Evolutionary conservation across 2,888 invertebrate species (phyloP).

Genomic region (Vanessa cardui): DNA sequence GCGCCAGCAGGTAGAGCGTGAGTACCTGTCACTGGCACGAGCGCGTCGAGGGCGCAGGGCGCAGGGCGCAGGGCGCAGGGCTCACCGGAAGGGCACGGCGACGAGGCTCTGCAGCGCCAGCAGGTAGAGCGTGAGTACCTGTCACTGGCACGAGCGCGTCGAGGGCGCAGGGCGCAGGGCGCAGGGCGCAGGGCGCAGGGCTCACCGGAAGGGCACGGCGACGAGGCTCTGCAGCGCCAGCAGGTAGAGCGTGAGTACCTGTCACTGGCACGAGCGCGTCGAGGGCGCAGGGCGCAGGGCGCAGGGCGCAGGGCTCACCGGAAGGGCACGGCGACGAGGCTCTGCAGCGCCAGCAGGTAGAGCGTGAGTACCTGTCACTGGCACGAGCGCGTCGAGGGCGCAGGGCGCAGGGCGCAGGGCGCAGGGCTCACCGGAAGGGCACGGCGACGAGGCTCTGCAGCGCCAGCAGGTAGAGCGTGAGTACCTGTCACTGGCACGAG

Average conservation of each 20-base stretch:
- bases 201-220: constrained; percentile 96
- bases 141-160: too few species aligned
- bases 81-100: constrained; percentile 93
- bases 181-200: constrained; percentile 54
- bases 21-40: too few species aligned
- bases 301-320: constrained; percentile 75
- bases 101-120: constrained; percentile 95
- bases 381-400: too few species aligned
- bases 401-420: too few species aligned
- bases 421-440: constrained; percentile 89
- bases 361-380: too few species aligned
- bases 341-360: constrained; percentile 95
- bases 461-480: constrained; percentile 94
- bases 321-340: constrained; percentile 95
- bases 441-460: constrained; percentile 94
- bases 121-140: constrained; percentile 95
- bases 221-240: constrained; percentile 95
- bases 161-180: too few species aligned
- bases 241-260: constrained; percentile 95
- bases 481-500: too few species aligned
- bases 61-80: constrained; percentile 45
- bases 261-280: too few species aligned
- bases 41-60: too few species aligned
- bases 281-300: too few species aligned
- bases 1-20: constrained; percentile 94